Percentiles rank a stretch among this genome's conserved stretches.
Evolutionary conservation across 2,888 invertebrate genomes (phyloP).

Genomic region (Argyra leucocephala): DNA sequence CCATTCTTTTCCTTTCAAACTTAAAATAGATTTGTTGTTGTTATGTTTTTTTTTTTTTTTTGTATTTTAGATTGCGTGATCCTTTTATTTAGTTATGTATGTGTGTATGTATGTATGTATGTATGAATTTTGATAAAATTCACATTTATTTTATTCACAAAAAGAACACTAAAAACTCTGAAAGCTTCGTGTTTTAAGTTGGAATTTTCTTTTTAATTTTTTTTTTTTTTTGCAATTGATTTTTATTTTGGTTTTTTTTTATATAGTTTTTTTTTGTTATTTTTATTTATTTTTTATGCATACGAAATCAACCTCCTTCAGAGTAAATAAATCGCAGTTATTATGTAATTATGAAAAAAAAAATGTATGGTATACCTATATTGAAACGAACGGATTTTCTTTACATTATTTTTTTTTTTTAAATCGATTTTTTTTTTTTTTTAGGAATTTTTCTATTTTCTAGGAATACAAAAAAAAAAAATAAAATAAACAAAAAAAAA

Average conservation of each 20-base stretch:
- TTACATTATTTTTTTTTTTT: not conserved
- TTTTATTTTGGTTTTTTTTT: not conserved
- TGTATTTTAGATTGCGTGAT: not conserved
- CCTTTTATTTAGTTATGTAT: not conserved
- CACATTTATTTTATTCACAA: not conserved
- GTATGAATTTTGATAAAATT: not conserved
- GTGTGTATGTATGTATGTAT: no score
- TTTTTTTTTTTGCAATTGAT: not conserved
- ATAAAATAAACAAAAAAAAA: not conserved
- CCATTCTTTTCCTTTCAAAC: no score
- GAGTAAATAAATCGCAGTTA: conserved; percentile 6
- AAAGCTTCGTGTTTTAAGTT: not conserved
- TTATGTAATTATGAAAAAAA: not conserved
- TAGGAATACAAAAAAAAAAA: not conserved
- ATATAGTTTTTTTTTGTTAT: not conserved
- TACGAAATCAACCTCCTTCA: conserved; percentile 1
- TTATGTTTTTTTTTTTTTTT: not conserved
- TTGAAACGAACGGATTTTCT: not conserved
- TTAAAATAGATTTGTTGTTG: no score
- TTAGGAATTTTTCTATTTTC: not conserved
- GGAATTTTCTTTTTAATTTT: not conserved
- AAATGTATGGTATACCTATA: no score
- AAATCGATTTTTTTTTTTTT: not conserved
- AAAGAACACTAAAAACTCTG: not conserved
- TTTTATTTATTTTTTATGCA: not conserved